Conservation (phyloP, 2,113 vertebrate genomes). For the Casuarius casuarius region DNA sequence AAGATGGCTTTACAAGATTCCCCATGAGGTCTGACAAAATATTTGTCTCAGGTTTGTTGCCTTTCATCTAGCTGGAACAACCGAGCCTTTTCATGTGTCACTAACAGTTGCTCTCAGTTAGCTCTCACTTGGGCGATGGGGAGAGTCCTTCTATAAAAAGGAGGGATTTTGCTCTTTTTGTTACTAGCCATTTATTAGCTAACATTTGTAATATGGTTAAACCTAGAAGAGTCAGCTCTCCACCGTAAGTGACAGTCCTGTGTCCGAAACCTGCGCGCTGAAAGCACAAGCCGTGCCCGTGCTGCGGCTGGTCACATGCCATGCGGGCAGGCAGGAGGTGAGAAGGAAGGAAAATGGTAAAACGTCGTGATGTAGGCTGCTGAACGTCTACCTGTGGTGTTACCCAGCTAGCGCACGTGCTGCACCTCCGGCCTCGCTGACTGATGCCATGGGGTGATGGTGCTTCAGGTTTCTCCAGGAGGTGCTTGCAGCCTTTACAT, state of each 20-base stretch:
- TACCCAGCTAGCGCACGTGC: too few relatives aligned
- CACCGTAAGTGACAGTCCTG: background rate
- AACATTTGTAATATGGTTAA: background rate
- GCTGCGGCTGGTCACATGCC: background rate
- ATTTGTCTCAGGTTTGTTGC: background rate
- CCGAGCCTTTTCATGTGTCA: background rate
- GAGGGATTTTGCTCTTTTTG: background rate
- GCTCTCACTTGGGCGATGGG: background rate
- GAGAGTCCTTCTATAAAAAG: background rate
- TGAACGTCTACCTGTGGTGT: too few relatives aligned
- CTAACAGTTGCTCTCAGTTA: background rate
- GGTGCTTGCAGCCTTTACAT: background rate
- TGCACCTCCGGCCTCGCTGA: background rate
- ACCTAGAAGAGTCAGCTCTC: background rate
- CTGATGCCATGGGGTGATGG: background rate
- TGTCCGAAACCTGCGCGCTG: background rate
- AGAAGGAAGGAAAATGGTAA: background rate
- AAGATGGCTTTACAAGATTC: slow-evolving; percentile 44
- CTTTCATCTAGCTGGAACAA: slow-evolving; percentile 14
- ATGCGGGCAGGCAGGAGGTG: background rate
- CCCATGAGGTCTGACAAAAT: background rate
- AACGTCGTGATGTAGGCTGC: background rate
- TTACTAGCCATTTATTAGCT: background rate
- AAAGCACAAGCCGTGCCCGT: background rate
- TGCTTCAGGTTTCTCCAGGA: background rate